phyloP scores from a whole-genome alignment of 2,888 invertebrate species.

The Gandaritis pyraliata region DNA sequence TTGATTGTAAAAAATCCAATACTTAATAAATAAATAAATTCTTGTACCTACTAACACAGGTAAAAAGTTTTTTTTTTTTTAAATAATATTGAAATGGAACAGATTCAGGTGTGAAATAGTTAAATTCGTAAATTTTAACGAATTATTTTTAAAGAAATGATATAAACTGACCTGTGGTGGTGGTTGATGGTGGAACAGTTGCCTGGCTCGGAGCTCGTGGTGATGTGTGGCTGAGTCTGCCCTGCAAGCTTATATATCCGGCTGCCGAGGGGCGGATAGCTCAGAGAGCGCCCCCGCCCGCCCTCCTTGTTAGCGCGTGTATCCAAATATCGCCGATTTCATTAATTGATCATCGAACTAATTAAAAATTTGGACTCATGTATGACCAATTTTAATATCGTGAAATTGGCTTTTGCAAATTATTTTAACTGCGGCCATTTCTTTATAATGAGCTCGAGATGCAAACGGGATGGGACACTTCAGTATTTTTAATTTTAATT shows the following conservation, averaged over 20 bases:
- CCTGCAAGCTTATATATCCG: slow-evolving; percentile 66
- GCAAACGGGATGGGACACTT: too few relatives aligned
- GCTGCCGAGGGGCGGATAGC: slow-evolving; percentile 43
- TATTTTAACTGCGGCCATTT: neutral
- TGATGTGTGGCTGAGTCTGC: slow-evolving; percentile 61
- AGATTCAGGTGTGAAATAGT: too few relatives aligned
- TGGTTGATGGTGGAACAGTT: slow-evolving; percentile 50
- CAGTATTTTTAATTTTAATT: too few relatives aligned
- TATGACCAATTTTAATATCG: slow-evolving; percentile 3
- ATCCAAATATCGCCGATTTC: slow-evolving; percentile 15
- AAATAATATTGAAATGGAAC: too few relatives aligned
- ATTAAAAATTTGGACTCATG: slow-evolving; percentile 9
- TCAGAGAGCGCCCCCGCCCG: slow-evolving; percentile 43
- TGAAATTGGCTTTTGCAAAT: neutral
- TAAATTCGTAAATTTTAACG: too few relatives aligned
- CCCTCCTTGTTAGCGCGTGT: slow-evolving; percentile 32
- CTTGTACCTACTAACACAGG: too few relatives aligned
- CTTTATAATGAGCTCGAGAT: neutral
- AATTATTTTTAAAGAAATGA: too few relatives aligned
- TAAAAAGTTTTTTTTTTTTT: too few relatives aligned
- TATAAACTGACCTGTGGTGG: slow-evolving; percentile 53
- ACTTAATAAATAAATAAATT: too few relatives aligned
- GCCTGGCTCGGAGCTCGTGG: slow-evolving; percentile 57
- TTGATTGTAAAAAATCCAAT: too few relatives aligned
- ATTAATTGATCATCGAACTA: slow-evolving; percentile 20